A percentile compares a stretch with the other conserved stretches of the same genome.
Conservation (phyloP, 2,888 invertebrate genomes). For the Zonitis immaculata region DNA sequence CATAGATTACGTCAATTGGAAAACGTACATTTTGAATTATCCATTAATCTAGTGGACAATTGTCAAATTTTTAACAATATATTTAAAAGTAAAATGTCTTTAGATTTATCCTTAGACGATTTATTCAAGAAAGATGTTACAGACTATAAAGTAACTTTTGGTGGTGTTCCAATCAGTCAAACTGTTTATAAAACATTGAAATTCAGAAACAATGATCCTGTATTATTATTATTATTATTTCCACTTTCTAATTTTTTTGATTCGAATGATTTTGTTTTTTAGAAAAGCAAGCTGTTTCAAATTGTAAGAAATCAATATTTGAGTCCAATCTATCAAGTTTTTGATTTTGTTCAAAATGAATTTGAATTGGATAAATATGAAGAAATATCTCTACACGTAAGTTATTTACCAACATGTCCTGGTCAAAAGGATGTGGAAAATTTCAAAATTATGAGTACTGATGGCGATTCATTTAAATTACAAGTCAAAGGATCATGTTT, state of each 20-base stretch:
- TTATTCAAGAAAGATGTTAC: background rate
- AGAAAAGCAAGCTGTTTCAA: constrained; percentile 3
- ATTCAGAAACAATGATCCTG: background rate
- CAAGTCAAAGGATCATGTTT: constrained; percentile 6
- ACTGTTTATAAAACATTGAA: background rate
- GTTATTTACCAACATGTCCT: constrained; percentile 6
- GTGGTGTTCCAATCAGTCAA: constrained; percentile 6
- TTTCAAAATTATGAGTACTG: constrained; percentile 6
- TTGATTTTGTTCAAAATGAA: constrained; percentile 15
- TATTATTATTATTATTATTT: background rate
- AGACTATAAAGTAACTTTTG: constrained; percentile 6
- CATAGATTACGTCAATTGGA: too few species aligned
- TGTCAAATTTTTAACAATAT: too few species aligned
- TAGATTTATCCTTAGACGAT: too few species aligned
- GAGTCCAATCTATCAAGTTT: constrained; percentile 12
- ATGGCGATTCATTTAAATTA: constrained; percentile 1
- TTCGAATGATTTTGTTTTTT: background rate
- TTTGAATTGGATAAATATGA: background rate
- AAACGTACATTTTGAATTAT: too few species aligned
- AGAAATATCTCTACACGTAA: constrained; percentile 5
- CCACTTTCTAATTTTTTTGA: background rate
- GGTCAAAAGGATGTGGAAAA: constrained; percentile 7
- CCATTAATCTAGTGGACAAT: too few species aligned
- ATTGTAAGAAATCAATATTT: constrained; percentile 3
- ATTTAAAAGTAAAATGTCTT: too few species aligned